Evolutionary conservation across 2,797 vertebrate species (phyloP).

Genomic region (Parotocinclus haroldoi): DNA sequence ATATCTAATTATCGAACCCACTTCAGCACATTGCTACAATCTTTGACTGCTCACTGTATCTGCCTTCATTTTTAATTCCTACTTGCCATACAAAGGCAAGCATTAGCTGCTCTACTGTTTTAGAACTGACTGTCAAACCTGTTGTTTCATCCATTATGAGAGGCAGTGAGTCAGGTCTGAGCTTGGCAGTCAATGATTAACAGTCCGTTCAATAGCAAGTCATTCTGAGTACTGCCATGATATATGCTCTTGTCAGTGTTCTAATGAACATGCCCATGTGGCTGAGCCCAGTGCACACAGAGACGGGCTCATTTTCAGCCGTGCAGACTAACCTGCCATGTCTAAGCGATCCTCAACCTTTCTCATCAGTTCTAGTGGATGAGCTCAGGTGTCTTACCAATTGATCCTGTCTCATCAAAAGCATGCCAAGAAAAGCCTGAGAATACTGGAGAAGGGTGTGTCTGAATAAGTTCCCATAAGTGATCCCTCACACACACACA

Average conservation of each 20-base stretch:
- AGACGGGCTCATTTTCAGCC: constrained; percentile 39
- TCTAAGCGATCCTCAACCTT: constrained; percentile 3
- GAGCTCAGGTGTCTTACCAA: constrained; percentile 46
- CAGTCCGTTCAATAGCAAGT: constrained; percentile 44
- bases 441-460: neutral
- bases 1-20: no score
- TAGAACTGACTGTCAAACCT: no score
- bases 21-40: no score
- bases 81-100: no score
- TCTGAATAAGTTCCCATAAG: constrained; percentile 5
- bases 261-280: constrained; percentile 60
- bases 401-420: constrained; percentile 49
- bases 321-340: constrained; percentile 45
- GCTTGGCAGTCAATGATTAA: constrained; percentile 32
- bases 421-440: constrained; percentile 1
- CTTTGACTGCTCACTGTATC: no score
- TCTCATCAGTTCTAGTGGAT: constrained; percentile 37
- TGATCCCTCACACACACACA: no score
- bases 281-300: constrained; percentile 40
- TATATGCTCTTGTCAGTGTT: constrained; percentile 57
- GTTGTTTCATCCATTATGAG: constrained; percentile 5
- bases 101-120: no score
- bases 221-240: constrained; percentile 56
- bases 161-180: constrained; percentile 14
- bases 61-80: no score